A percentile compares a stretch with the other conserved stretches of the same genome.
Evolutionary conservation across 2,888 invertebrate species (phyloP).

Genomic region (Polydesmus complanatus): DNA sequence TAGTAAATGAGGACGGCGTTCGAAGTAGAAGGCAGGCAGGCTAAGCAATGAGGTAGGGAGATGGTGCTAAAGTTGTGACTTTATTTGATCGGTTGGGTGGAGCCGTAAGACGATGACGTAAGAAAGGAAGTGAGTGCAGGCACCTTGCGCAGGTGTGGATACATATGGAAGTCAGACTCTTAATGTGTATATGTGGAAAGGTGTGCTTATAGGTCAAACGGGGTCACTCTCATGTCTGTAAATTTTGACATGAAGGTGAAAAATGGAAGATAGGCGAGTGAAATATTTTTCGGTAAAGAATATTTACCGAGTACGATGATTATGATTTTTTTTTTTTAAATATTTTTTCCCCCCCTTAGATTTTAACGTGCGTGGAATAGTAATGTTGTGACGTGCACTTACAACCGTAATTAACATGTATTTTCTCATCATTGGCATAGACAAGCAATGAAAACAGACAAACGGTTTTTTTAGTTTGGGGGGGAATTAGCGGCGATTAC

Average conservation of each 20-base stretch:
- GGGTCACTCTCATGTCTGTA: background rate
- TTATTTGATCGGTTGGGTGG: background rate
- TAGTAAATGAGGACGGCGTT: background rate
- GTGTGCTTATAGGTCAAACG: background rate
- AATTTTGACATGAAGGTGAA: background rate
- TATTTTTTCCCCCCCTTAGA: too few relatives aligned
- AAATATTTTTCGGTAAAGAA: too few relatives aligned
- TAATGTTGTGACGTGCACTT: too few relatives aligned
- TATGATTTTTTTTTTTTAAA: too few relatives aligned
- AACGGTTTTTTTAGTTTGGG: too few relatives aligned
- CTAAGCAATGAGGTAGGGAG: background rate
- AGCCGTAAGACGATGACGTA: background rate
- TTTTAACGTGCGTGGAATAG: too few relatives aligned
- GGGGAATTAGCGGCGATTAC: too few relatives aligned
- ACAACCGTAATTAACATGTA: too few relatives aligned
- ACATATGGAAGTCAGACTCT: background rate
- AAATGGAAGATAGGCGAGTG: too few relatives aligned
- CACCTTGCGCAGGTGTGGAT: background rate
- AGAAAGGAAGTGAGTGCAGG: background rate
- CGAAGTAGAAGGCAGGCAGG: background rate
- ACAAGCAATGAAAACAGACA: too few relatives aligned
- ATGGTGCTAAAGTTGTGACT: background rate
- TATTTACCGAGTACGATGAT: too few relatives aligned
- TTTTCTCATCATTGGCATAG: too few relatives aligned
- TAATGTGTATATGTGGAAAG: background rate